Evolutionary conservation across 2,113 vertebrate genomes (phyloP).

Genomic region (Synodontis membranacea): DNA sequence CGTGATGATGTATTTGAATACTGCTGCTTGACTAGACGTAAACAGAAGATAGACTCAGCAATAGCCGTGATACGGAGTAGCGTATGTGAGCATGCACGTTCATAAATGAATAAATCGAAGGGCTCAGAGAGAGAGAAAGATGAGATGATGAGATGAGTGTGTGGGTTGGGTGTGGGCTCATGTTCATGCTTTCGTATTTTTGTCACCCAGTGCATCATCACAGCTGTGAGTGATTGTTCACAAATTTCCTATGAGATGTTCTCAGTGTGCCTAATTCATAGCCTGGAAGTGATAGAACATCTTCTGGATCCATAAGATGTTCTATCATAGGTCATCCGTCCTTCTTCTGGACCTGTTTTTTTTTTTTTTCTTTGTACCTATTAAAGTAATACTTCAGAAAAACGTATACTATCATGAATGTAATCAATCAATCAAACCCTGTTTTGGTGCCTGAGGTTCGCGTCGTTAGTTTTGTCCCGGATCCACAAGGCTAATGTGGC

Average conservation of each 20-base stretch:
- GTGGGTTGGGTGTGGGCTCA: constrained; percentile 4
- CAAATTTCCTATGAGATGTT: neutral
- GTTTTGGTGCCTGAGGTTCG: neutral
- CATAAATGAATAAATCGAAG: neutral
- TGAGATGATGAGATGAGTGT: constrained; percentile 1
- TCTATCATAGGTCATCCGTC: neutral
- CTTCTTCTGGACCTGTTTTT: neutral
- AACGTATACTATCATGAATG: neutral
- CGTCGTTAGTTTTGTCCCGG: neutral
- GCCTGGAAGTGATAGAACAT: neutral
- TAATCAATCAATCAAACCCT: neutral
- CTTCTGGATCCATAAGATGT: neutral
- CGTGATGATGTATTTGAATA: neutral
- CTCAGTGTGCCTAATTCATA: neutral
- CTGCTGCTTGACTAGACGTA: neutral
- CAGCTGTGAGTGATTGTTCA: constrained; percentile 14
- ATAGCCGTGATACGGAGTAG: neutral
- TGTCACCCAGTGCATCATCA: neutral
- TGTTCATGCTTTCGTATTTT: constrained; percentile 17
- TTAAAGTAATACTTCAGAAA: neutral
- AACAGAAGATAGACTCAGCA: neutral
- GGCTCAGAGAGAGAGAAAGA: neutral
- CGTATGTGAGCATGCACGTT: neutral
- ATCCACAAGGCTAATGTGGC: neutral
- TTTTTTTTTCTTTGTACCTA: neutral